These are phyloP conservation scores for Gymnocephalus cernua DNA, from an alignment of 2,113 vertebrate species.

Conservation along the genomic window DNA sequence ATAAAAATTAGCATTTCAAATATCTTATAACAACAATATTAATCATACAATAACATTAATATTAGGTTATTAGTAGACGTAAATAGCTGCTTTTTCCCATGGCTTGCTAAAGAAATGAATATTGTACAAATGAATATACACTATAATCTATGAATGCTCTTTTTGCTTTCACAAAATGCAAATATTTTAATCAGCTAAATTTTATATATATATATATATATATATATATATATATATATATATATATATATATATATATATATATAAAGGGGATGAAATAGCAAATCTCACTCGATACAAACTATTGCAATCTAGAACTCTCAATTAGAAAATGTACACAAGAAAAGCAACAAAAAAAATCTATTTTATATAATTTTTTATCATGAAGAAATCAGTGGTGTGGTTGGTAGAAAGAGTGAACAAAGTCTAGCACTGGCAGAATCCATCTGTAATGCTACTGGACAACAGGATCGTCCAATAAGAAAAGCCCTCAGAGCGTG, in stretches of 20 bases:
- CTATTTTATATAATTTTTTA: constrained; percentile 63
- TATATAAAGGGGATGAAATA: constrained; percentile 50
- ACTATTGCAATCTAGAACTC: constrained; percentile 81
- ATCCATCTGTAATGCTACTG: constrained; percentile 54
- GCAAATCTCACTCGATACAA: constrained; percentile 75
- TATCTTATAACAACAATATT: constrained; percentile 88
- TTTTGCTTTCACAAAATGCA: constrained; percentile 77
- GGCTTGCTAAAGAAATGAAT: constrained; percentile 79
- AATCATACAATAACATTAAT: constrained; percentile 85
- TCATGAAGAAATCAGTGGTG: constrained; percentile 84
- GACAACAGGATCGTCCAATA: constrained; percentile 50
- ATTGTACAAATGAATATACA: constrained; percentile 77
- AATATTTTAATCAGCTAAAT: constrained; percentile 68
- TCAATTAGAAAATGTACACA: constrained; percentile 83
- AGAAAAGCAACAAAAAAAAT: constrained; percentile 84
- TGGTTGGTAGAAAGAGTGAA: constrained; percentile 75
- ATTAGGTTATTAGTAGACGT: constrained; percentile 85
- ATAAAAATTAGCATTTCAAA: constrained; percentile 99
- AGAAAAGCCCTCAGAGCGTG: constrained; percentile 36
- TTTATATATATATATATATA: too few species aligned
- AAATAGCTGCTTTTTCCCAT: constrained; percentile 81
- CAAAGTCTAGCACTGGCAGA: constrained; percentile 58
- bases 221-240: constrained; percentile 12
- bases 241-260: constrained; percentile 20
- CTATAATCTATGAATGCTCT: constrained; percentile 73